Base-by-base conservation (phyloP, 2,888 invertebrate species). In the Caenorhabditis japonica region DNA sequence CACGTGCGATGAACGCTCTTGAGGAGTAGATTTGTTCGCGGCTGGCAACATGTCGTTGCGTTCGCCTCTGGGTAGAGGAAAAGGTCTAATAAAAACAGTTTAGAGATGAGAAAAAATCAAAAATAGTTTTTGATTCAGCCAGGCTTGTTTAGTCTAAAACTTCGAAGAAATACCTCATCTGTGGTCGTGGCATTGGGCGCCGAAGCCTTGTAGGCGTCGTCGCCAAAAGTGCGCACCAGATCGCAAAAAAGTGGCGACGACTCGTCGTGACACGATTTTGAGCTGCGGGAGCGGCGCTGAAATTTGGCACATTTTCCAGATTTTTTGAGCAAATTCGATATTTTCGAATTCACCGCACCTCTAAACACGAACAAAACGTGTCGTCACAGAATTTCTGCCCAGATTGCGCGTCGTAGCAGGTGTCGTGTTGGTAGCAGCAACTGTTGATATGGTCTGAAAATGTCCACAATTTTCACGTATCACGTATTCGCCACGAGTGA, bases 381-480 rank as follows among this genome's bases (percentile, higher is more conserved):
- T 81, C 80, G 53, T 81, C 80, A 41, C 81, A 81, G 44, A 74
- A 60, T 34, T 77, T 56, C 43, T 70, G 76, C 4, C 81, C 81
- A 21, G 30, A 46, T 17, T 71, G 71, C 3, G 51, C 58, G 19
- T 68, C 68, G 38, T 68, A 68, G 17, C 68, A 68, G 33, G 34
- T 30, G 58, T 68, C 68, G 58, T 68, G 68, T 38, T 58, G 44
- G 19, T 27, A 41, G 25, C 68, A 68, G 58, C 68, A 68, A 19
- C 68, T 59, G 68, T 68, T 68, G 43, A 58, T 52, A 52, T 58
- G 58, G 44, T 68, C 68, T 64, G 55, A 17, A 47, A 39, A 39
- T 15, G 4, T 8, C 17, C 13, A 39, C 4, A 39, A 13, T 15
- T 15, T 15, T 39, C 4, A 13, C 4, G 17, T 39, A 17, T 39